Evolutionary conservation across 2,113 vertebrate genomes (phyloP), one percentile per base, ranked within the genome.

Genomic region (Sebastes fasciatus): DNA sequence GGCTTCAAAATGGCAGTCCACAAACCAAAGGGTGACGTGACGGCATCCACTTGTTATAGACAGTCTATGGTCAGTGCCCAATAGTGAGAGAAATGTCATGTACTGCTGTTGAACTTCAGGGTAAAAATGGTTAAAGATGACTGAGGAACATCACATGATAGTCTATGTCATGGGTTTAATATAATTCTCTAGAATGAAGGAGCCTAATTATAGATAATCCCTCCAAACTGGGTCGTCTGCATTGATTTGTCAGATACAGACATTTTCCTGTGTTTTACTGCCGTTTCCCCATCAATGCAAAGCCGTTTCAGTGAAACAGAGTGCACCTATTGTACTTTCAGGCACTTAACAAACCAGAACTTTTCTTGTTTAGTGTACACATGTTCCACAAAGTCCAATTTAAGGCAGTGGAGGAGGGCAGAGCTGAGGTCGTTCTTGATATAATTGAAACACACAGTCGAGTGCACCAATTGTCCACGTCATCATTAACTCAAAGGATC

Each of bases 381-480:
- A 81, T 55, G 57, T 62, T 79, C 17, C 9, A 60, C 26, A 57
- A 67, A 54, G 52, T 75, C 75, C 69, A 77, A 17, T 76, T 84
- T 57, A 43, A 65, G 55, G 55, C 68, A 74, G 55, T 3, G 48
- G 77, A 70, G 54, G 52, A 77, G 16, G 43, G 11, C 7, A 6
- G 62, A 64, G 14, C 16, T 12, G 49, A 82, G 55, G 64, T 46
- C 2, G 2, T 64, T 74, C 69, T 82, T 57, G 49, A 80, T 80
- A 64, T 88, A 92, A 88, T 80, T 82, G 62, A 83, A 84, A 66
- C 63, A n/a, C 65, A 76, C 80, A 61, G 73, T 71, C 7, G 8
- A 87, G 67, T 63, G 75, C 84, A 85, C 83, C 72, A 9, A 83
- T 89, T 85, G 23, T 86, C 69, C 60, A 23, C 78, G n/a, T 67